Conservation (phyloP, 1,140 invertebrate genomes). For the Stegodyphus mimosarum region DNA sequence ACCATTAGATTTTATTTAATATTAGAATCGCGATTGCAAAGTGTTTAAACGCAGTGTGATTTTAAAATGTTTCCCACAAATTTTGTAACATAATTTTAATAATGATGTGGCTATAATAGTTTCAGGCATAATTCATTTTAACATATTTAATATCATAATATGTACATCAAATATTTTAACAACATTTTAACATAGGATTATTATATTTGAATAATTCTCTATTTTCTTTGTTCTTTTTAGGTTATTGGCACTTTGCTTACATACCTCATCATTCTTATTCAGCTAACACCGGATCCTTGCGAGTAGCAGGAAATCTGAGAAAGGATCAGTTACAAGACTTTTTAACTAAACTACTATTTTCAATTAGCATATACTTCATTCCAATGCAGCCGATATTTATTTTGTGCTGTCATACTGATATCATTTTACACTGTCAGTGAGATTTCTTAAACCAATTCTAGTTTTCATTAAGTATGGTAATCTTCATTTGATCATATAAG, state of each 20-base stretch:
- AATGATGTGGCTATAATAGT: background rate
- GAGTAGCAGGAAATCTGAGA: background rate
- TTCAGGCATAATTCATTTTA: background rate
- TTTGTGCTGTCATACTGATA: background rate
- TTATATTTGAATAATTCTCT: background rate
- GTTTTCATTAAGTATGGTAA: background rate
- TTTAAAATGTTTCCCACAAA: background rate
- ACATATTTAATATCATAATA: no score
- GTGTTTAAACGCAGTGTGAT: background rate
- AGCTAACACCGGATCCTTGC: slow-evolving; percentile 4
- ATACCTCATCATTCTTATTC: slow-evolving; percentile 13
- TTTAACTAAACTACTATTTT: no score
- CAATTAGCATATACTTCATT: background rate
- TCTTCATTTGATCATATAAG: background rate
- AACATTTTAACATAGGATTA: no score
- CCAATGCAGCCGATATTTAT: background rate
- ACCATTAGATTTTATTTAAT: background rate
- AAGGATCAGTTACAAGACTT: no score
- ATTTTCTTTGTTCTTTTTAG: background rate
- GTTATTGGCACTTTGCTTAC: background rate
- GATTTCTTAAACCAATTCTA: background rate
- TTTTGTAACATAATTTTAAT: background rate
- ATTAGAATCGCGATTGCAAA: background rate
- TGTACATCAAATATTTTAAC: no score
- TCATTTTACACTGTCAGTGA: background rate